Conservation (phyloP, 2,888 invertebrate species). For the Petrolisthes manimaculis region DNA sequence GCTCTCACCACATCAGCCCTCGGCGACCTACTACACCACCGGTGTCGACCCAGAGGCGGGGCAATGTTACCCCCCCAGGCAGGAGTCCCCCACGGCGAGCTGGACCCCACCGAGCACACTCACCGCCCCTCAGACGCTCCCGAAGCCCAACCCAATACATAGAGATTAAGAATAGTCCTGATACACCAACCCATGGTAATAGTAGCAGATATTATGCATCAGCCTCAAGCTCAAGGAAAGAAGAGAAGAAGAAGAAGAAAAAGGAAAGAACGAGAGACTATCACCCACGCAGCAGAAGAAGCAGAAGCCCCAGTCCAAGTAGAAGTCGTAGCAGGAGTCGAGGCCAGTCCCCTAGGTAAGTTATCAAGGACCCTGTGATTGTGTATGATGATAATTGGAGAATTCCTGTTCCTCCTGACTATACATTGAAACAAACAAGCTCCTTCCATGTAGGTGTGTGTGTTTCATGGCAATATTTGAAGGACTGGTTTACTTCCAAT, state of each 20-base stretch:
- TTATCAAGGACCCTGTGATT: background rate
- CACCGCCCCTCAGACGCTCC: conserved; percentile 40
- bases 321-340: conserved; percentile 68
- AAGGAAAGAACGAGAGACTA: conserved; percentile 53
- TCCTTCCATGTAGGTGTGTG: too few relatives aligned
- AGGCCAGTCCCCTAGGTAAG: conserved; percentile 68
- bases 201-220: conserved; percentile 54
- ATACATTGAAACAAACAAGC: too few relatives aligned
- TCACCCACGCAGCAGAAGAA: conserved; percentile 54
- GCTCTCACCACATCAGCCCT: conserved; percentile 53
- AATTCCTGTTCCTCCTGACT: too few relatives aligned
- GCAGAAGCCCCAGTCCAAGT: conserved; percentile 52
- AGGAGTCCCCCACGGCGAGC: conserved; percentile 48
- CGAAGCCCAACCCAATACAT: conserved; percentile 45
- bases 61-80: conserved; percentile 51
- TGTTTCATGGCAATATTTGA: too few relatives aligned
- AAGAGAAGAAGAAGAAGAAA: conserved; percentile 59
- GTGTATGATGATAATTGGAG: too few relatives aligned
- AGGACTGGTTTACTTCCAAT: too few relatives aligned
- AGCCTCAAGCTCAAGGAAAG: conserved; percentile 48
- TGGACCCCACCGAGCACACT: conserved; percentile 46
- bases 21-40: conserved; percentile 51
- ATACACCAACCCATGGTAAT: conserved; percentile 48
- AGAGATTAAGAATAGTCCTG: conserved; percentile 44
- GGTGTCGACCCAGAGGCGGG: conserved; percentile 47